phyloP scores from a whole-genome alignment of 2,113 vertebrate species.

The Okapia johnstoni region DNA sequence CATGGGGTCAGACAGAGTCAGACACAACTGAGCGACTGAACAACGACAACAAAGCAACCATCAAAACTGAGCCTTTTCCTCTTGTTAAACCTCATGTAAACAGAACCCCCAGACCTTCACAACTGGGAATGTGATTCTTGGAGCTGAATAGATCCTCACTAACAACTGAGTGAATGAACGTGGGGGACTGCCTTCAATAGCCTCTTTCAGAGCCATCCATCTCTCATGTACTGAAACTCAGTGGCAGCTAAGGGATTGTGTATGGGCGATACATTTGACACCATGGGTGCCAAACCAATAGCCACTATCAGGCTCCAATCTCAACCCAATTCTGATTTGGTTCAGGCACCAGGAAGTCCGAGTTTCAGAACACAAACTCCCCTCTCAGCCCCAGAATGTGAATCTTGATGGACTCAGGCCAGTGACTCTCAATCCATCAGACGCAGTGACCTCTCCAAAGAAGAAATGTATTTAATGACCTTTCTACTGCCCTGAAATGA shows the following conservation, averaged over 20 bases:
- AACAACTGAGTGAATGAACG: neutral
- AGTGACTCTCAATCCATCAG: neutral
- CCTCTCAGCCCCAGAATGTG: neutral
- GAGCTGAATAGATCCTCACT: neutral
- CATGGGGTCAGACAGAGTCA: neutral
- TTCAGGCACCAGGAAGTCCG: neutral
- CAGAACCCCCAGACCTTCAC: neutral
- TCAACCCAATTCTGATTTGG: fast-evolving
- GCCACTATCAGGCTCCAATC: neutral
- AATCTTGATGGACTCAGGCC: neutral
- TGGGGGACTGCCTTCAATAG: too few relatives aligned
- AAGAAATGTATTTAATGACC: neutral
- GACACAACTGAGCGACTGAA: neutral
- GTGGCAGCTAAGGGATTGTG: neutral
- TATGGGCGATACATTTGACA: fast-evolving
- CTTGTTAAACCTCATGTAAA: neutral
- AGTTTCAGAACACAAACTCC: neutral
- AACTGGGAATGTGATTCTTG: neutral
- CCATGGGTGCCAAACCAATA: fast-evolving
- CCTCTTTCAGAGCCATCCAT: neutral
- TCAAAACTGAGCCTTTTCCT: neutral
- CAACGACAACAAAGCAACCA: neutral
- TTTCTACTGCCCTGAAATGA: neutral
- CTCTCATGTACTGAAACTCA: neutral
- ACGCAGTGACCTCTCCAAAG: neutral